Conservation (phyloP, 1,140 invertebrate species). For the Drosophila baimaii region DNA sequence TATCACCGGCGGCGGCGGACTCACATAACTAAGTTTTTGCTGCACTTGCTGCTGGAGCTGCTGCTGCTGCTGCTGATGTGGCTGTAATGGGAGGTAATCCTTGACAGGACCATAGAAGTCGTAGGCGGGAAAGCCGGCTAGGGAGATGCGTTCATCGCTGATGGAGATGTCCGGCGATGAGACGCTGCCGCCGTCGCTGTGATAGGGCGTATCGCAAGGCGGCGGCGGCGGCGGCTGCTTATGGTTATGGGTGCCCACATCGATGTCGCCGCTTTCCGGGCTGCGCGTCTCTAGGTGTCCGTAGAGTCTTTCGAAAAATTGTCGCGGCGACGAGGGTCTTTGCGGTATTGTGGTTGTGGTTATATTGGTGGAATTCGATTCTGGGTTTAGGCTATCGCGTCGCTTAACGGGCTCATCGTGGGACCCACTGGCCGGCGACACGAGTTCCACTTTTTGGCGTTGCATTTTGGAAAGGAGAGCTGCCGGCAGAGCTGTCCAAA, state of each 20-base stretch:
- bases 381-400: constrained; percentile 8
- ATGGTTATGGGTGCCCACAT: constrained; percentile 57
- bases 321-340: constrained; percentile 85
- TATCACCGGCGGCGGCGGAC: constrained; percentile 8
- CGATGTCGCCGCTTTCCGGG: constrained; percentile 68
- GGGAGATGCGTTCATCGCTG: constrained; percentile 68
- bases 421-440: background rate
- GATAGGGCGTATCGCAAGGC: constrained; percentile 68
- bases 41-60: constrained; percentile 14
- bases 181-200: constrained; percentile 74
- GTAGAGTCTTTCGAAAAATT: constrained; percentile 86
- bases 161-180: constrained; percentile 81
- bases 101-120: constrained; percentile 49
- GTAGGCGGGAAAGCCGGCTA: constrained; percentile 50
- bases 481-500: constrained; percentile 34
- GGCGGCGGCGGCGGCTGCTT: constrained; percentile 37
- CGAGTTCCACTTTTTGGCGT: constrained; percentile 26
- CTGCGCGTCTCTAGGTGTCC: constrained; percentile 85
- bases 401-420: constrained; percentile 13
- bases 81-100: constrained; percentile 40
- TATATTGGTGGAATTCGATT: constrained; percentile 10
- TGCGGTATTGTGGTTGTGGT: constrained; percentile 29
- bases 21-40: constrained; percentile 21
- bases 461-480: constrained; percentile 44
- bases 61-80: constrained; percentile 11